Base-by-base conservation (phyloP, 2,797 vertebrate species). In the Bradypus variegatus region DNA sequence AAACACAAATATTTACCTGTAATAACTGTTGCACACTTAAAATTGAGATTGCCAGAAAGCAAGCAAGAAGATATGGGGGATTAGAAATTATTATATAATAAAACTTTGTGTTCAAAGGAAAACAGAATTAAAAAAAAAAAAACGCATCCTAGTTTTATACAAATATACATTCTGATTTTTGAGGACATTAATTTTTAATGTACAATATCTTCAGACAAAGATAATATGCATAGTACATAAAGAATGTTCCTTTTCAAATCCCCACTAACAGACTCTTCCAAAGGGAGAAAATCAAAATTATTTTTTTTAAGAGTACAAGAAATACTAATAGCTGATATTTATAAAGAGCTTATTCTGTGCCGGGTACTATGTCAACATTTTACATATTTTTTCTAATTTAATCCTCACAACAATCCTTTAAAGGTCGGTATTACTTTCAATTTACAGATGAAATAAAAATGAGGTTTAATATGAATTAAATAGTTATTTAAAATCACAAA, bases 1-100 rank as follows among this genome's bases (percentile, higher is more conserved):
- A 94, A 94, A 76, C 48, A 87, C 58, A 94, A 86, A 84, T 62
- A 89, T 53, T 91, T 89, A 87, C 33, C 50, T 87, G 87, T 3
- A 48, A 67, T 73, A 91, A 88, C 36, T 80, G 81, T 85, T 92
- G 81, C n/a, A 81, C 55, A 88, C 53, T 88, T 69, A n/a, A 90
- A 89, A 10, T 72, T 72, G 70, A 90, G 80, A 90, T 3, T 85
- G 70, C 25, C 58, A 76, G 27, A 92, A 53, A 70, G 33, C 31
- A 92, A 95, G 33, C 16, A 90, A 94, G 67, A 93, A 92, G n/a
- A 58, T 73, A 91, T 19, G 5, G 29, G 41, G 18, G 27, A 67
- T 72, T 45, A 67, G 11, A 89, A 76, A 50, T 65, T 84, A 76
- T 67, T 81, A 93, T 8, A 86, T 33, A 65, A 19, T 73, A 88